Evolutionary conservation across 2,797 vertebrate genomes (phyloP), one percentile per base, ranked within the genome.

Genomic region (Ataeniobius toweri): DNA sequence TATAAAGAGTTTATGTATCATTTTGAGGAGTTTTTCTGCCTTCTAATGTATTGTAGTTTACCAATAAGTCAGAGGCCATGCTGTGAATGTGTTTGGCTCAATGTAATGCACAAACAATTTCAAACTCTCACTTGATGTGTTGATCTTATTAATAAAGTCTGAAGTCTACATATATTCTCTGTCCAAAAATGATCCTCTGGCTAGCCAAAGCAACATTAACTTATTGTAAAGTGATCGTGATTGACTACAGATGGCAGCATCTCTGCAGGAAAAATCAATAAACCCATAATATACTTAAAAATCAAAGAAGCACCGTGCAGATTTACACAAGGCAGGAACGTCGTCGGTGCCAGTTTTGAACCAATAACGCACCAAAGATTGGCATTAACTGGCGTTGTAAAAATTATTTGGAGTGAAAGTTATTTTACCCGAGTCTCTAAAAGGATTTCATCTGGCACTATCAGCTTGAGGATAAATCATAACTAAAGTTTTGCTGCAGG

Each of bases 41-140:
- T 61, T 46, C 22, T 56, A 13, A 26, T 26, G 24, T 26, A 18
- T 18, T 36, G 12, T 14, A 69, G n/a, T 71, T n/a, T 28, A 46
- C 6, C 13, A n/a, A 46, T 46, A 36, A 53, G 71, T 9, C 58
- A 50, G 46, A 61, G 16, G 20, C 22, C 65, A 75, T 59, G 31
- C 59, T 81, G 51, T 68, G 1, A 77, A 63, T 59, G 53, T 39
- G n/a, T 70, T 75, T 6, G 67, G 41, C 59, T 75, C 61, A 20
- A n/a, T 6, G 6, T 48, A 2, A 31, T 75, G 20, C 50, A 51
- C 8, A 73, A 77, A 70, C 65, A 72, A 48, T 10, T 58, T 58
- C 26, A 65, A 46, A 73, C 41, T 48, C 24, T 26, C 48, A 24
- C 48, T 72, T 69, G 53, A 76, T n/a, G 65, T 61, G 56, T 74